These are phyloP conservation scores for Thalpophila matura DNA, from an alignment of 2,888 invertebrate species.

Conservation along the genomic window DNA sequence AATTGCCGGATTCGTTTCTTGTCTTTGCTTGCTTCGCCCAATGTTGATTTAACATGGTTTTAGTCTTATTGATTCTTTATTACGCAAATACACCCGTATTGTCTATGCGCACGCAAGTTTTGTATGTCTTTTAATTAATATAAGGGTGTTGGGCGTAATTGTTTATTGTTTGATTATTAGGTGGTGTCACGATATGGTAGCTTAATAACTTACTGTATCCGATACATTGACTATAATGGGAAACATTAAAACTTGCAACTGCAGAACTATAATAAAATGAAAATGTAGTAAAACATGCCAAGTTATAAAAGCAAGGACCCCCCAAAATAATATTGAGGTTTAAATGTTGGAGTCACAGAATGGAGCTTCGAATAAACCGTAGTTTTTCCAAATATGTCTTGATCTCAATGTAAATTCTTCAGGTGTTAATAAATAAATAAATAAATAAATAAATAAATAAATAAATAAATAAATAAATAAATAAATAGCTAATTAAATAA, in stretches of 20 bases:
- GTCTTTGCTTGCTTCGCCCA: slow-evolving; percentile 88
- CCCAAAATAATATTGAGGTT: too few relatives aligned
- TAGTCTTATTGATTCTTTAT: slow-evolving; percentile 91
- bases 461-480: too few relatives aligned
- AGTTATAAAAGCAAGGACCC: too few relatives aligned
- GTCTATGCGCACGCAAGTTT: slow-evolving; percentile 87
- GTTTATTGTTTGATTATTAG: slow-evolving; percentile 74
- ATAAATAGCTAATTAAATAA: too few relatives aligned
- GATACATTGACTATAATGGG: neutral
- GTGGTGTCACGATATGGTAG: slow-evolving; percentile 56
- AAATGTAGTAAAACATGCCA: too few relatives aligned
- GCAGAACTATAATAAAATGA: neutral
- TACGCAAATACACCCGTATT: slow-evolving; percentile 86
- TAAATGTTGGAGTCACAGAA: too few relatives aligned
- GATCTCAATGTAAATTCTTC: too few relatives aligned
- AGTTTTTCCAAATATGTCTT: too few relatives aligned
- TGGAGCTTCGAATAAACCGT: too few relatives aligned
- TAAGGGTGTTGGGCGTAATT: slow-evolving; percentile 76
- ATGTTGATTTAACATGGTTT: slow-evolving; percentile 91
- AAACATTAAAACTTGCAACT: too few relatives aligned
- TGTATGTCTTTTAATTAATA: slow-evolving; percentile 85
- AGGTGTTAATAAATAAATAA: too few relatives aligned
- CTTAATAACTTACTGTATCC: neutral
- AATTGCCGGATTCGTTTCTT: slow-evolving; percentile 89
- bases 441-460: too few relatives aligned